Percentiles rank a stretch among this genome's conserved stretches.
Conservation (phyloP, 2,797 vertebrate species). For the Champsocephalus gunnari region DNA sequence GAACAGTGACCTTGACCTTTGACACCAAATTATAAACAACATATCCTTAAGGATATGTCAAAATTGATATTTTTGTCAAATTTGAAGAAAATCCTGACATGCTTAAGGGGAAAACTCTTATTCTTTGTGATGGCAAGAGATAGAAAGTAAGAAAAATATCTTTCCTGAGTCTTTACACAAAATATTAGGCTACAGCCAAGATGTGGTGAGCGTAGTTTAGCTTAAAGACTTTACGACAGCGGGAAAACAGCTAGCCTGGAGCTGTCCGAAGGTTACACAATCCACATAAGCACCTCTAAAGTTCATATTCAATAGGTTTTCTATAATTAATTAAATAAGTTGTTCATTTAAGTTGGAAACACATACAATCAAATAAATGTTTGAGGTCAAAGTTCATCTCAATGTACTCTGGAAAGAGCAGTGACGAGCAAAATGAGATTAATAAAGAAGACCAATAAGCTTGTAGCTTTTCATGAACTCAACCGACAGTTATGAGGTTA, state of each 20-base stretch:
- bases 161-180: background rate
- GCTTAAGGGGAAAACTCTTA: background rate
- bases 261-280: background rate
- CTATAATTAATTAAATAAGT: background rate
- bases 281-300: background rate
- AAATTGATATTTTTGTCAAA: too few relatives aligned
- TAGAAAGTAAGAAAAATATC: background rate
- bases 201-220: background rate
- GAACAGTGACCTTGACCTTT: too few relatives aligned
- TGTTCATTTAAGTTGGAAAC: too few relatives aligned
- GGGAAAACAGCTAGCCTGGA: background rate
- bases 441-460: background rate
- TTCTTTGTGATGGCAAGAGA: background rate
- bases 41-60: too few relatives aligned
- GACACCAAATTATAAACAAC: too few relatives aligned
- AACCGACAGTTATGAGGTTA: background rate
- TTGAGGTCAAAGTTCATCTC: background rate
- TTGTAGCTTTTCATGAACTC: background rate
- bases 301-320: background rate
- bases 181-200: background rate
- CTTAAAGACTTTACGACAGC: background rate
- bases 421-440: background rate
- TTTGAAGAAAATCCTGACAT: constrained; percentile 1
- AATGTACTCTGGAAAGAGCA: background rate
- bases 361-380: background rate